Evolutionary conservation across 2,888 invertebrate species (phyloP).

Genomic region (Caenorhabditis becei): DNA sequence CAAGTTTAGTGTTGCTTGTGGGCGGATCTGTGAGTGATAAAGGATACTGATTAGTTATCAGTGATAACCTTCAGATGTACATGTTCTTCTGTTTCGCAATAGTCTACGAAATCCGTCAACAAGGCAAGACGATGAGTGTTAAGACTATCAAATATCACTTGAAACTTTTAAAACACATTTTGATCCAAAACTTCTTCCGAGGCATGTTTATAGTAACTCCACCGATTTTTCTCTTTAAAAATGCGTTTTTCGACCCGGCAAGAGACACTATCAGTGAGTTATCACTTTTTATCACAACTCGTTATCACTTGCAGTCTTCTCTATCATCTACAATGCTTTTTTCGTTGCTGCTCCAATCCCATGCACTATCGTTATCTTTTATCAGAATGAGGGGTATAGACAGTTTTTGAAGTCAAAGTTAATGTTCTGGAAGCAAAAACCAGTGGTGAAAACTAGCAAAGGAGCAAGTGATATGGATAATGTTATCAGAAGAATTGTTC

Average conservation of each 20-base stretch:
- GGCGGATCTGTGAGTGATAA: neutral
- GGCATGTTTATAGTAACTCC: neutral
- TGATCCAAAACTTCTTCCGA: neutral
- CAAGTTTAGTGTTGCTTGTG: neutral
- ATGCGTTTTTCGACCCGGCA: neutral
- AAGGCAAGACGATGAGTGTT: neutral
- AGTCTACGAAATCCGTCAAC: neutral
- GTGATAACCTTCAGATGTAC: neutral
- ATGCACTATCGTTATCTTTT: neutral
- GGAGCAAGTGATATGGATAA: too few relatives aligned
- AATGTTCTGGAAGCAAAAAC: neutral
- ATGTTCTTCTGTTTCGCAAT: neutral
- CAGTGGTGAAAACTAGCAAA: neutral
- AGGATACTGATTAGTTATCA: neutral
- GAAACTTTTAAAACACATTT: neutral
- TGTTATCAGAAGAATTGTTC: too few relatives aligned
- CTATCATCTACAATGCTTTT: neutral
- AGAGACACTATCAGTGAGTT: neutral
- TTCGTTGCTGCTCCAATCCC: conserved; percentile 2
- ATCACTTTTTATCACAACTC: neutral
- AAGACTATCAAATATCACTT: neutral
- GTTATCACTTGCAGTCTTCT: neutral
- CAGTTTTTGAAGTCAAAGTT: neutral
- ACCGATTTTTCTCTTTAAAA: neutral
- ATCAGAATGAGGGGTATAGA: neutral